Evolutionary conservation across 2,113 vertebrate genomes (phyloP).

Genomic region (Coryphaenoides rupestris): DNA sequence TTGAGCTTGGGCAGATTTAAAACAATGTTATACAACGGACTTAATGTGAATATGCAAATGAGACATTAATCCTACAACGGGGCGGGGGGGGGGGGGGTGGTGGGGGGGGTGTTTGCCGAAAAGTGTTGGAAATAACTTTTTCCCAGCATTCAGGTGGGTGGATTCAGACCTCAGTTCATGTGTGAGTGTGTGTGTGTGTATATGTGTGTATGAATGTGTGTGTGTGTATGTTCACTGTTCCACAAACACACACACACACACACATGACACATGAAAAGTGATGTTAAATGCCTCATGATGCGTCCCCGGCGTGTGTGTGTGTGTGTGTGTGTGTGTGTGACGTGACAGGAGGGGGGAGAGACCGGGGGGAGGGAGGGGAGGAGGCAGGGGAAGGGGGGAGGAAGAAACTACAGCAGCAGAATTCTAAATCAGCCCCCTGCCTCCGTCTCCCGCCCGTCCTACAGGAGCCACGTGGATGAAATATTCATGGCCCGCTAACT

Average conservation of each 20-base stretch:
- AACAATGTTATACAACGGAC: conserved; percentile 1
- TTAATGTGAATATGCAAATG: conserved; percentile 4
- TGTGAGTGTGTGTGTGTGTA: too few relatives aligned
- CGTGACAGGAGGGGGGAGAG: neutral
- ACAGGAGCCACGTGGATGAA: conserved; percentile 20
- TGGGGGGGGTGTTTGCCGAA: too few relatives aligned
- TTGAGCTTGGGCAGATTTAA: conserved; percentile 15
- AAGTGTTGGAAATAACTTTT: too few relatives aligned
- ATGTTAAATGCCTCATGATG: neutral
- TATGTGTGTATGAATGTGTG: too few relatives aligned
- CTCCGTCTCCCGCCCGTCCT: too few relatives aligned
- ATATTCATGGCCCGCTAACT: conserved; percentile 21
- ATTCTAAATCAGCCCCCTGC: conserved; percentile 16
- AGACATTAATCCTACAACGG: neutral
- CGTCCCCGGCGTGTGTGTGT: too few relatives aligned
- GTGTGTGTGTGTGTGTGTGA: neutral
- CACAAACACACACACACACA: too few relatives aligned
- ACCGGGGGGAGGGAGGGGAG: neutral
- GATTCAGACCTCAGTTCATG: too few relatives aligned
- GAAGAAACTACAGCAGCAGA: too few relatives aligned
- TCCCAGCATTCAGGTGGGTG: too few relatives aligned
- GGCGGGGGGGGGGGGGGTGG: too few relatives aligned
- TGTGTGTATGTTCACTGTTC: too few relatives aligned
- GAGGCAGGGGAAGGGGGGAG: neutral
- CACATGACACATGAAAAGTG: neutral